Evolutionary conservation across 2,888 invertebrate genomes (phyloP).

Genomic region (Drosophila nigritarsus): DNA sequence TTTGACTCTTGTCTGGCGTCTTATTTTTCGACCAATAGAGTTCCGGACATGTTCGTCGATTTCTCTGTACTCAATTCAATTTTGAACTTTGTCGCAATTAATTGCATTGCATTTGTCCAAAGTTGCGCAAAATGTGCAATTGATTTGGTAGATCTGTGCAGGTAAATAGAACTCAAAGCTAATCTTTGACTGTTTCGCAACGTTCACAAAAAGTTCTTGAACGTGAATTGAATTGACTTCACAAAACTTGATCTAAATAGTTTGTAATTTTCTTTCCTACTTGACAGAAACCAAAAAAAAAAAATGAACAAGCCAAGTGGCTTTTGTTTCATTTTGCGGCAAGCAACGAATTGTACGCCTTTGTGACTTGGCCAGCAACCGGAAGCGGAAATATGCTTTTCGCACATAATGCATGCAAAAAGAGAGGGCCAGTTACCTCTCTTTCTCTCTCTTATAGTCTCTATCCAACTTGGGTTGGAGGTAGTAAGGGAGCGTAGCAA

Average conservation of each 20-base stretch:
- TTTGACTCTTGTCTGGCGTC: conserved; percentile 41
- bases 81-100: conserved; percentile 79
- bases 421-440: background rate
- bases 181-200: conserved; percentile 37
- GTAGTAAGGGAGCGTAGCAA: background rate
- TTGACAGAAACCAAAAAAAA: background rate
- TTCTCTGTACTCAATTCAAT: conserved; percentile 65
- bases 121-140: conserved; percentile 61
- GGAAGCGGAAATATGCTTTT: conserved; percentile 68
- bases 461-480: conserved; percentile 12
- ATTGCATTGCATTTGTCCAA: conserved; percentile 76
- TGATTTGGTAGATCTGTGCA: conserved; percentile 69
- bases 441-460: background rate
- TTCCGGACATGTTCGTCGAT: conserved; percentile 46
- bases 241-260: conserved; percentile 48
- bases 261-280: conserved; percentile 13
- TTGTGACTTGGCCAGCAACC: conserved; percentile 40
- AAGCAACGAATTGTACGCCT: conserved; percentile 19
- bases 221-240: conserved; percentile 53
- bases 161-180: conserved; percentile 53
- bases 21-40: conserved; percentile 39
- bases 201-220: conserved; percentile 25
- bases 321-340: conserved; percentile 46
- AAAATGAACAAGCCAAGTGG: conserved; percentile 19
- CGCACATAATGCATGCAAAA: conserved; percentile 59